Evolutionary conservation across 2,888 invertebrate genomes (phyloP).

Genomic region (Bibio marci): DNA sequence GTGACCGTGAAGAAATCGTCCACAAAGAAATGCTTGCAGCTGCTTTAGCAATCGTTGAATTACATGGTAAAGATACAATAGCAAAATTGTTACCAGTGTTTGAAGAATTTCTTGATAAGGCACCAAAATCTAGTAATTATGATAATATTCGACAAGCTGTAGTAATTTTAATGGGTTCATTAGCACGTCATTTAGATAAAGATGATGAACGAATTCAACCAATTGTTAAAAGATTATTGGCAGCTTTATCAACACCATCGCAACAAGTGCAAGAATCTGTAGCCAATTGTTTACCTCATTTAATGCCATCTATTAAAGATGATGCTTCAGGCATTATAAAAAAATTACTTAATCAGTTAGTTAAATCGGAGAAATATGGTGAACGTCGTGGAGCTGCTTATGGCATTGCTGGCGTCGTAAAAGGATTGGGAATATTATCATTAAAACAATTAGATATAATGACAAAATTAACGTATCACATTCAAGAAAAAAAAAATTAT

Average conservation of each 20-base stretch:
- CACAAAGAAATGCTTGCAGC: constrained; percentile 84
- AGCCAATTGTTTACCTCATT: constrained; percentile 83
- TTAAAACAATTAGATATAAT: constrained; percentile 92
- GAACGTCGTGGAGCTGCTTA: constrained; percentile 80
- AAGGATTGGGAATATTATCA: constrained; percentile 90
- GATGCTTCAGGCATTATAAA: constrained; percentile 79
- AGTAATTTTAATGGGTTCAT: constrained; percentile 90
- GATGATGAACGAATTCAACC: constrained; percentile 80
- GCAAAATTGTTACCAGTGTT: constrained; percentile 74
- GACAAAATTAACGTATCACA: constrained; percentile 79
- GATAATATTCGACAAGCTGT: constrained; percentile 93
- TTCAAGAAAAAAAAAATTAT: constrained; percentile 93
- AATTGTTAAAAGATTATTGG: constrained; percentile 79
- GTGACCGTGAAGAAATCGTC: constrained; percentile 67
- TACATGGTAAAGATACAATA: constrained; percentile 75
- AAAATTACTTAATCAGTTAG: constrained; percentile 67
- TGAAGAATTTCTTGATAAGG: constrained; percentile 82
- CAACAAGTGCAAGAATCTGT: constrained; percentile 98
- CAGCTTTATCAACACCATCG: constrained; percentile 88
- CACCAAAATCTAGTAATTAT: constrained; percentile 75
- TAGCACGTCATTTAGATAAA: constrained; percentile 89
- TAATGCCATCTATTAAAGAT: constrained; percentile 82
- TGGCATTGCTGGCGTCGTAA: constrained; percentile 89
- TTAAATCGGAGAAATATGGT: constrained; percentile 86
- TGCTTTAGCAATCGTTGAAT: constrained; percentile 78